These are phyloP conservation scores for Mya arenaria DNA, from an alignment of 1,140 invertebrate species.

Conservation along the genomic window DNA sequence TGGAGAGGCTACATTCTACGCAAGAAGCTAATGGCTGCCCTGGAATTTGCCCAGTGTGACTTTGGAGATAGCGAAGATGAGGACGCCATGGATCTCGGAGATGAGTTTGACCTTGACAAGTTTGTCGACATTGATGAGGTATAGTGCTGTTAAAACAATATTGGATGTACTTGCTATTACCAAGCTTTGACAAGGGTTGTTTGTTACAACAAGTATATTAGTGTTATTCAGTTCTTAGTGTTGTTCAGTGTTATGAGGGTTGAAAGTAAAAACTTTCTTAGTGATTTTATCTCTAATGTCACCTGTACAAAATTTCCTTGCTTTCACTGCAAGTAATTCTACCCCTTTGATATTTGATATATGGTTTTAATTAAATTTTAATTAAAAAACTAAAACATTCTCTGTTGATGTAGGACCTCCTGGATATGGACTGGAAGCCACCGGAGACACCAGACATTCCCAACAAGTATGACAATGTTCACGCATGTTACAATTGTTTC, in stretches of 20 bases:
- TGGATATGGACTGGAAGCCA: conserved; percentile 77
- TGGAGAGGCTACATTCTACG: conserved; percentile 72
- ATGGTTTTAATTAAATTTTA: no score
- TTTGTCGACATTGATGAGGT: conserved; percentile 76
- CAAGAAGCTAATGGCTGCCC: conserved; percentile 62
- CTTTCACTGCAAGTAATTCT: no score
- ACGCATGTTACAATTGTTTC: no score
- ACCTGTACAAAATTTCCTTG: no score
- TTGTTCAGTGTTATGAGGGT: no score
- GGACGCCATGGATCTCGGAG: conserved; percentile 66
- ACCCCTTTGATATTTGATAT: no score
- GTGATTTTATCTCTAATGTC: no score
- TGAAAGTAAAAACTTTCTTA: no score
- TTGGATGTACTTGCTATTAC: not conserved
- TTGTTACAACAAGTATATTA: no score
- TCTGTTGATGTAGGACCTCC: conserved; percentile 65
- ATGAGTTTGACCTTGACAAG: conserved; percentile 72
- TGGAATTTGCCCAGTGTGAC: conserved; percentile 70
- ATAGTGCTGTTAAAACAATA: conserved; percentile 9
- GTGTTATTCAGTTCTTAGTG: no score
- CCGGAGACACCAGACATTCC: conserved; percentile 76
- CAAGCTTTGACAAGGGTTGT: no score
- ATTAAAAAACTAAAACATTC: no score
- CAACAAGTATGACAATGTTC: conserved; percentile 68
- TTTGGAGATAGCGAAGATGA: conserved; percentile 65